Conservation (phyloP, 2,113 vertebrate genomes). For the Nesogale talazaci region DNA sequence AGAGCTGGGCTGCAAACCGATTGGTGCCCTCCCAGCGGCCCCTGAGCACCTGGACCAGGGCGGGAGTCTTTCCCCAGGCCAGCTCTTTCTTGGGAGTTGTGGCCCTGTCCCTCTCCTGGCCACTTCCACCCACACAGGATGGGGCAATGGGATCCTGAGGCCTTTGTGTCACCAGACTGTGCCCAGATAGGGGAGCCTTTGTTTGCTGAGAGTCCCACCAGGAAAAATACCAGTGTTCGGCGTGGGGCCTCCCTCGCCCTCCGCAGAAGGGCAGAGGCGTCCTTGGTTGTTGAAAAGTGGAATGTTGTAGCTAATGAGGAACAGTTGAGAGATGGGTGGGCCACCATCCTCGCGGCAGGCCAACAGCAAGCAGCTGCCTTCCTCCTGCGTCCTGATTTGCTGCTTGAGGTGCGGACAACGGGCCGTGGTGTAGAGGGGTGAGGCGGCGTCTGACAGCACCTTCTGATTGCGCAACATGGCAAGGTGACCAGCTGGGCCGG, state of each 20-base stretch:
- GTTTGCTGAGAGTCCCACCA: neutral
- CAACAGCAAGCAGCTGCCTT: neutral
- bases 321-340: conserved; percentile 73
- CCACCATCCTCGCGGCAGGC: conserved; percentile 21
- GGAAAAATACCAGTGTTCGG: conserved; percentile 16
- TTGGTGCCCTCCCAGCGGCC: neutral
- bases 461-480: neutral
- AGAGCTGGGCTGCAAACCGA: neutral
- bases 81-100: neutral
- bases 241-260: neutral
- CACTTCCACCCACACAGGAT: accelerated
- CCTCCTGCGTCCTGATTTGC: neutral
- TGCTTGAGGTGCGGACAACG: neutral
- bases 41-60: neutral
- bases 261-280: conserved; percentile 38
- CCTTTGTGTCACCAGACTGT: neutral
- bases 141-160: neutral
- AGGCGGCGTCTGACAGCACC: neutral
- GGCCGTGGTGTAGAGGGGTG: neutral
- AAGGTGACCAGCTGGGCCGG: neutral
- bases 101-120: neutral
- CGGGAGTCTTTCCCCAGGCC: neutral
- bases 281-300: conserved; percentile 63
- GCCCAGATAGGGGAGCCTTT: conserved; percentile 48
- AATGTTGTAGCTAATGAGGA: conserved; percentile 76